Percentiles rank a stretch among this genome's conserved stretches.
phyloP scores from a whole-genome alignment of 2,113 vertebrate genomes.

The Parus major region DNA sequence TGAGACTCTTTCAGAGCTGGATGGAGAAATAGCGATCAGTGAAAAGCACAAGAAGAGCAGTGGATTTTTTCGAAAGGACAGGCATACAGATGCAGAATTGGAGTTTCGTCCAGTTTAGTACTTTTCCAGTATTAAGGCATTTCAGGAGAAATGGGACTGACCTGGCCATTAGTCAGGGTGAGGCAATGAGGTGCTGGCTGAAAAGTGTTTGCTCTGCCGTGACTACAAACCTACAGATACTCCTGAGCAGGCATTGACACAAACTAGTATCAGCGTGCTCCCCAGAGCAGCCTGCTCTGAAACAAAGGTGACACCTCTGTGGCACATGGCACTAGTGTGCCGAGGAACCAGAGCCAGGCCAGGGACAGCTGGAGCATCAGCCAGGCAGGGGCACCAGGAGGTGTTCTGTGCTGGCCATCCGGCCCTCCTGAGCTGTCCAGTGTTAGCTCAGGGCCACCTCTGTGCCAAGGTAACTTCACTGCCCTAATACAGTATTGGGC shows the following conservation, averaged over 20 bases:
- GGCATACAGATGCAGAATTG: background rate
- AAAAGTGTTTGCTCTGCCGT: background rate
- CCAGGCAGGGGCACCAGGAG: fast-evolving
- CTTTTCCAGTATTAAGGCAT: background rate
- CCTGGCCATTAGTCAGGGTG: background rate
- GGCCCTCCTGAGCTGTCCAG: background rate
- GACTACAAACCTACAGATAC: background rate
- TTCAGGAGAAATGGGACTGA: background rate
- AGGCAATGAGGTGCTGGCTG: background rate
- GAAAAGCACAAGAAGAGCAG: conserved; percentile 57
- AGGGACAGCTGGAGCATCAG: background rate
- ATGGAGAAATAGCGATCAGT: conserved; percentile 48
- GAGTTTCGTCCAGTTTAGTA: background rate
- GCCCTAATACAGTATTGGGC: background rate
- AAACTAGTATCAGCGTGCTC: background rate
- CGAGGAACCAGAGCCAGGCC: background rate
- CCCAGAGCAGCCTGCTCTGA: background rate
- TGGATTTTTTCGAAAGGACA: background rate
- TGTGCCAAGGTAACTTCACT: background rate
- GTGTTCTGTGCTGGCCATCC: fast-evolving
- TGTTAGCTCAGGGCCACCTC: background rate
- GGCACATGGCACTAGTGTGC: fast-evolving
- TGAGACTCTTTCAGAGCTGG: conserved; percentile 64
- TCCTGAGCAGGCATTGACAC: background rate
- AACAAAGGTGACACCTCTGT: background rate